phyloP scores from a whole-genome alignment of 1,140 invertebrate genomes.

The Muscidifurax raptorellus region DNA sequence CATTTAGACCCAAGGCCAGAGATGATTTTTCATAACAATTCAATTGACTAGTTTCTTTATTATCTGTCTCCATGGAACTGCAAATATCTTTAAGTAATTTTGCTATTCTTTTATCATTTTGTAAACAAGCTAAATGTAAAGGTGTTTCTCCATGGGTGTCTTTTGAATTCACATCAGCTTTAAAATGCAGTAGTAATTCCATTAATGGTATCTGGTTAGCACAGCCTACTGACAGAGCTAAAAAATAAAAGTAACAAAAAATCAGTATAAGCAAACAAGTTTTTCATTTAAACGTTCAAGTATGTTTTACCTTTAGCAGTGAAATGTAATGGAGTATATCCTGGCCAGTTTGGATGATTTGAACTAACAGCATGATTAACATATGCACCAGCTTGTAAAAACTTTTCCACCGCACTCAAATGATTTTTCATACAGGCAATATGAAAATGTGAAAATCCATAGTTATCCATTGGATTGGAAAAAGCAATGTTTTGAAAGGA shows the following conservation, averaged over 20 bases:
- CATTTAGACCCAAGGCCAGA: neutral
- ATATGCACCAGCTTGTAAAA: constrained; percentile 8
- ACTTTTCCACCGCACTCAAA: constrained; percentile 18
- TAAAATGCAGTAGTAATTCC: constrained; percentile 19
- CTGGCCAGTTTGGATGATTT: constrained; percentile 5
- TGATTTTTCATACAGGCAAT: constrained; percentile 45
- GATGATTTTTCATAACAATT: neutral
- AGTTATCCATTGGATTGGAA: constrained; percentile 16
- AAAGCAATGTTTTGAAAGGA: neutral
- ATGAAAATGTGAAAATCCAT: constrained; percentile 39
- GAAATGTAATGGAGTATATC: constrained; percentile 47
- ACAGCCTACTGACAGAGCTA: constrained; percentile 1
- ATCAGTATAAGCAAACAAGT: neutral
- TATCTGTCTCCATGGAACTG: neutral
- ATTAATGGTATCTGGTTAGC: neutral
- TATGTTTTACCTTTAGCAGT: constrained; percentile 33
- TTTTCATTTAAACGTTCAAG: neutral
- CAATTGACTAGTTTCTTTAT: neutral
- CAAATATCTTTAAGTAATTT: constrained; percentile 22
- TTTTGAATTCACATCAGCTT: constrained; percentile 24
- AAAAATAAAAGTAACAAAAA: constrained; percentile 13
- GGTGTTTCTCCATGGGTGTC: constrained; percentile 25
- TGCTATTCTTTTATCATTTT: constrained; percentile 19
- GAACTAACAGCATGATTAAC: constrained; percentile 27
- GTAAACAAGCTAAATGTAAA: constrained; percentile 44